Conservation (phyloP, 2,113 vertebrate species). For the Cottus gobio region DNA sequence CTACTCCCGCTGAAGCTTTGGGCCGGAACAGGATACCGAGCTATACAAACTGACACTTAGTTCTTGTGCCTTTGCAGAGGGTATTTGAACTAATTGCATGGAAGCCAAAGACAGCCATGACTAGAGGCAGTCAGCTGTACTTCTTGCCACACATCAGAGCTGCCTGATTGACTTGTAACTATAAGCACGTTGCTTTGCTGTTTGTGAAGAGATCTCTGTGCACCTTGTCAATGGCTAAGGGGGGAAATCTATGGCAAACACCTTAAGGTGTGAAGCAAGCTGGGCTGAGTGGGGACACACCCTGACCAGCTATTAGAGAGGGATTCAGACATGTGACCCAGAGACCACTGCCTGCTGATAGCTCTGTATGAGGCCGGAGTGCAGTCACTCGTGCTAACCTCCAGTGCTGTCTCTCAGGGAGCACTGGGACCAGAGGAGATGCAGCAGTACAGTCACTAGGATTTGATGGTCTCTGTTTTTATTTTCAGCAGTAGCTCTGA, state of each 20-base stretch:
- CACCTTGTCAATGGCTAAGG: background rate
- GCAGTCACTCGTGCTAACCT: constrained; percentile 31
- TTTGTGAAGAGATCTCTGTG: constrained; percentile 42
- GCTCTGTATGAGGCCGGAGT: constrained; percentile 9
- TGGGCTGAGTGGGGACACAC: constrained; percentile 33
- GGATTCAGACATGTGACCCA: constrained; percentile 32
- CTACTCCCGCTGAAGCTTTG: constrained; percentile 50
- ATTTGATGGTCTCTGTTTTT: constrained; percentile 36
- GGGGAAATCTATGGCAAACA: constrained; percentile 51
- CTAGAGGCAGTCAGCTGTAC: constrained; percentile 55
- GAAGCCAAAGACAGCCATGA: constrained; percentile 57
- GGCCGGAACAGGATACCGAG: constrained; percentile 48
- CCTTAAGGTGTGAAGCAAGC: constrained; percentile 52
- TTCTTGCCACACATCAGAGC: constrained; percentile 59
- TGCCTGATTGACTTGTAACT: constrained; percentile 61
- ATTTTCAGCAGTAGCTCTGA: constrained; percentile 19
- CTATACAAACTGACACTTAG: constrained; percentile 64
- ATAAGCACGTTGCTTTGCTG: constrained; percentile 59
- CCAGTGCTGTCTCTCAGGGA: constrained; percentile 17
- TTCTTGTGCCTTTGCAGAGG: constrained; percentile 46
- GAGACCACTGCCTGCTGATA: constrained; percentile 29
- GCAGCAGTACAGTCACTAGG: constrained; percentile 13
- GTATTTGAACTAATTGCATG: constrained; percentile 70
- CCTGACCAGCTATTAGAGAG: constrained; percentile 31
- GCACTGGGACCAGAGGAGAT: constrained; percentile 21